Evolutionary conservation across 1,140 invertebrate genomes (phyloP).

Genomic region (Atopsyche davidsoni): DNA sequence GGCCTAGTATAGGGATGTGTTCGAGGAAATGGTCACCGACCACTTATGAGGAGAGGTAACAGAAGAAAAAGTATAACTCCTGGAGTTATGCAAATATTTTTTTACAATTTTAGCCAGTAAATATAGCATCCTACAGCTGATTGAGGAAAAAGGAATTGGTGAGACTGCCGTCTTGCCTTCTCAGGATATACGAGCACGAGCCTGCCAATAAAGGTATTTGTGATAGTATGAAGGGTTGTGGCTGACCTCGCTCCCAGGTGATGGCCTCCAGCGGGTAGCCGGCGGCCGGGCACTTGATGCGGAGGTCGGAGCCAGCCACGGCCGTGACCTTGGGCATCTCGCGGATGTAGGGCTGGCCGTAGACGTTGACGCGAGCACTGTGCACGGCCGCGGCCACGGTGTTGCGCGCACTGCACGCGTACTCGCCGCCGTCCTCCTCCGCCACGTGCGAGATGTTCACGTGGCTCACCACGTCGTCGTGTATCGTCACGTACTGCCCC

Average conservation of each 20-base stretch:
- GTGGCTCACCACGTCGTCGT: conserved; percentile 90
- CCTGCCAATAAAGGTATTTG: no score
- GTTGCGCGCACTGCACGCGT: conserved; percentile 81
- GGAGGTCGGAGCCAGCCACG: conserved; percentile 76
- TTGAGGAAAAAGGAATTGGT: no score
- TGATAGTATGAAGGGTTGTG: background rate
- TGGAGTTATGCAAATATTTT: no score
- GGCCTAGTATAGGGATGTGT: no score
- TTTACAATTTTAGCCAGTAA: no score
- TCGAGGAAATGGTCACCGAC: no score
- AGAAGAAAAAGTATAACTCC: no score
- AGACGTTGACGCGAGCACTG: conserved; percentile 83
- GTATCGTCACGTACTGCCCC: conserved; percentile 83
- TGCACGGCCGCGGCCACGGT: conserved; percentile 69
- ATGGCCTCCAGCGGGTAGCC: conserved; percentile 87
- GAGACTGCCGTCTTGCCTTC: no score
- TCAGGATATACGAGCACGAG: no score
- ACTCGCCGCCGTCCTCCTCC: conserved; percentile 88
- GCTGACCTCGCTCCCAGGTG: conserved; percentile 80
- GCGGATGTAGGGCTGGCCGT: conserved; percentile 82
- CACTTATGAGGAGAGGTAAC: no score
- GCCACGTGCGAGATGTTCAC: conserved; percentile 86
- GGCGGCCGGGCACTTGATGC: conserved; percentile 87
- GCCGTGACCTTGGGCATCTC: conserved; percentile 88
- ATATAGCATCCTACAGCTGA: no score